phyloP scores from a whole-genome alignment of 1,140 invertebrate genomes.

The Drosophila mojavensis region DNA sequence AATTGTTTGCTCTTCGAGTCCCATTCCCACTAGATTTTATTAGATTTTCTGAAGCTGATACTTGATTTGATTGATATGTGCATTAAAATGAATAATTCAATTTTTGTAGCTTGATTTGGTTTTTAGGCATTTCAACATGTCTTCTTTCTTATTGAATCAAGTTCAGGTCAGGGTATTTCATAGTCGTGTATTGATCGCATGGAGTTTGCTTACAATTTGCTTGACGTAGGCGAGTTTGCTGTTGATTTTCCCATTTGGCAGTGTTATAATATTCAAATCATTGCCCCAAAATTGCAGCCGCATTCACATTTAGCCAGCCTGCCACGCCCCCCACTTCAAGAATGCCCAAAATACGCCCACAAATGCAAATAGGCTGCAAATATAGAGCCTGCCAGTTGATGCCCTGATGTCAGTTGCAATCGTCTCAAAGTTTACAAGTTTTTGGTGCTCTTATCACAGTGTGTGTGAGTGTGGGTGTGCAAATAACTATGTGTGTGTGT shows the following conservation, averaged over 20 bases:
- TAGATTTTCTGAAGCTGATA: no score
- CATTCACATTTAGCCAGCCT: conserved; percentile 15
- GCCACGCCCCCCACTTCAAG: neutral
- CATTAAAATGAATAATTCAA: no score
- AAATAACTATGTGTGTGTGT: conserved; percentile 26
- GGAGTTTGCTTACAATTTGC: neutral
- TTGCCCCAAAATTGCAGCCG: conserved; percentile 13
- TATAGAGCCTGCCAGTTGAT: conserved; percentile 29
- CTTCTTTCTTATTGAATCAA: no score
- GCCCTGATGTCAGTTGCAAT: conserved; percentile 41
- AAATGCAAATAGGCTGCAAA: conserved; percentile 44
- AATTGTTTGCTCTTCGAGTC: no score
- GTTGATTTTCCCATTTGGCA: conserved; percentile 20
- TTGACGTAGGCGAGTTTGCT: neutral
- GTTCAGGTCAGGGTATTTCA: neutral
- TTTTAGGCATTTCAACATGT: neutral
- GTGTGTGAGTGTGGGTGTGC: neutral
- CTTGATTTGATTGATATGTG: no score
- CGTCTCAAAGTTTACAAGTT: conserved; percentile 17
- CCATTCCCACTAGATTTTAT: no score
- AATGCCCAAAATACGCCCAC: neutral
- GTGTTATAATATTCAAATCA: conserved; percentile 37
- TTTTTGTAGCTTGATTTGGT: no score
- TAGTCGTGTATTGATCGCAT: neutral
- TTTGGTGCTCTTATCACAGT: conserved; percentile 14